Conservation (phyloP, 2,888 invertebrate species). For the Flexamia atlantica region DNA sequence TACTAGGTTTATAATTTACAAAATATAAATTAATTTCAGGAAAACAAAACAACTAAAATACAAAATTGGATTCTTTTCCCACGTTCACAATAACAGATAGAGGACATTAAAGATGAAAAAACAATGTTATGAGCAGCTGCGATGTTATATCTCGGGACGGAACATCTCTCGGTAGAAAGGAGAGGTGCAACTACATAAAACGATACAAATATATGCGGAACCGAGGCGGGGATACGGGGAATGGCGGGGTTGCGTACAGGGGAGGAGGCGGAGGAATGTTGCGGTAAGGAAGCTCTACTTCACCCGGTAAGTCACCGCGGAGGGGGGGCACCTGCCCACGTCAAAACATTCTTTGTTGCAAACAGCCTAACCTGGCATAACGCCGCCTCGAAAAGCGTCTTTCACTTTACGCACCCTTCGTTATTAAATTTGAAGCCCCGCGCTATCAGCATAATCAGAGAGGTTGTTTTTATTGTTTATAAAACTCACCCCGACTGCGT, state of each 20-base stretch:
- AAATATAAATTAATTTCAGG: no score
- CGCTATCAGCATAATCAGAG: constrained; percentile 1
- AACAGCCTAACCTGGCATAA: not conserved
- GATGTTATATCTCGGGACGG: no score
- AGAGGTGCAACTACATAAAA: constrained; percentile 12
- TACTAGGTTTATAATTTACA: no score
- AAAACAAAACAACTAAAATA: no score
- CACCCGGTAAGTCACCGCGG: not conserved
- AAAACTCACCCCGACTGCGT: not conserved
- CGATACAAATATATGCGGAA: constrained; percentile 5
- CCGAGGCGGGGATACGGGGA: not conserved
- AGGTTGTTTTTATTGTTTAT: constrained; percentile 15
- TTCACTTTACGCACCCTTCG: constrained; percentile 32
- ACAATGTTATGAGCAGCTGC: no score
- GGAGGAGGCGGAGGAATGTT: constrained; percentile 33
- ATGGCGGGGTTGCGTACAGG: constrained; percentile 15
- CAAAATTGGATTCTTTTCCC: no score
- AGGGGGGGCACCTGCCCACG: constrained; percentile 12
- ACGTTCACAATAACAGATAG: no score
- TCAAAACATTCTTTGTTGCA: constrained; percentile 11
- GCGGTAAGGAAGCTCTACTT: constrained; percentile 6
- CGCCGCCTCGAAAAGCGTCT: not conserved
- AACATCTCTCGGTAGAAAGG: not conserved
- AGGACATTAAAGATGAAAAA: no score
- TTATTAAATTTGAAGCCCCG: constrained; percentile 40